Evolutionary conservation across 2,797 vertebrate species (phyloP).

Genomic region (Neostethus bicornis): DNA sequence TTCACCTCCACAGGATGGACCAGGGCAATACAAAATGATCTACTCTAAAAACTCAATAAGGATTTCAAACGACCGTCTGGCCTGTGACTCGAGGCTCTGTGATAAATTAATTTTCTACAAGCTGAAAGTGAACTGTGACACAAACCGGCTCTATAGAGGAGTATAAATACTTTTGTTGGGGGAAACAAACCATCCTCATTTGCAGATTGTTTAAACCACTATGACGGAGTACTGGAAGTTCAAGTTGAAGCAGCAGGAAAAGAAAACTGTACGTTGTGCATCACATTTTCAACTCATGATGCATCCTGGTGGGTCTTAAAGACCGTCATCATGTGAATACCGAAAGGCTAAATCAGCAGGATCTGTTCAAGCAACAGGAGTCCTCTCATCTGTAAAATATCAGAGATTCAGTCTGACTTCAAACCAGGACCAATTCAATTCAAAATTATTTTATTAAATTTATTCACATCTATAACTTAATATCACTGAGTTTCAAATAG

Average conservation of each 20-base stretch:
- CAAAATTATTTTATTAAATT: conserved; percentile 24
- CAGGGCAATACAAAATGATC: conserved; percentile 41
- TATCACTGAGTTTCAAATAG: conserved; percentile 12
- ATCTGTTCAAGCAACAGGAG: too few species aligned
- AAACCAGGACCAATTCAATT: conserved; percentile 35
- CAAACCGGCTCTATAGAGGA: conserved; percentile 27
- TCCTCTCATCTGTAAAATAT: conserved; percentile 30
- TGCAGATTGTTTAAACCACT: conserved; percentile 20
- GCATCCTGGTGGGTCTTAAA: conserved; percentile 16
- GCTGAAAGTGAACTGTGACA: conserved; percentile 16
- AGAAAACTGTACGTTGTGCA: conserved; percentile 20
- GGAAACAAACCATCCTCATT: conserved; percentile 19
- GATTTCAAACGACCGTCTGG: conserved; percentile 42
- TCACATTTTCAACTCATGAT: conserved; percentile 14
- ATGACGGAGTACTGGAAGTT: conserved; percentile 5
- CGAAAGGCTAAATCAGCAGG: conserved; percentile 13
- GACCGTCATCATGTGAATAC: conserved; percentile 12
- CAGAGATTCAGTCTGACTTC: conserved; percentile 21
- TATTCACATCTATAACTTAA: conserved; percentile 20
- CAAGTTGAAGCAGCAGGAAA: conserved; percentile 19
- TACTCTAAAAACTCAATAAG: conserved; percentile 41
- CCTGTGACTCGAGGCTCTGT: conserved; percentile 28
- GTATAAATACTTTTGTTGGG: conserved; percentile 11
- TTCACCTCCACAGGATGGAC: conserved; percentile 32
- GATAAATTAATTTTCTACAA: conserved; percentile 44